These are phyloP conservation scores for Channa argus DNA, from an alignment of 2,113 vertebrate genomes.

Conservation along the genomic window DNA sequence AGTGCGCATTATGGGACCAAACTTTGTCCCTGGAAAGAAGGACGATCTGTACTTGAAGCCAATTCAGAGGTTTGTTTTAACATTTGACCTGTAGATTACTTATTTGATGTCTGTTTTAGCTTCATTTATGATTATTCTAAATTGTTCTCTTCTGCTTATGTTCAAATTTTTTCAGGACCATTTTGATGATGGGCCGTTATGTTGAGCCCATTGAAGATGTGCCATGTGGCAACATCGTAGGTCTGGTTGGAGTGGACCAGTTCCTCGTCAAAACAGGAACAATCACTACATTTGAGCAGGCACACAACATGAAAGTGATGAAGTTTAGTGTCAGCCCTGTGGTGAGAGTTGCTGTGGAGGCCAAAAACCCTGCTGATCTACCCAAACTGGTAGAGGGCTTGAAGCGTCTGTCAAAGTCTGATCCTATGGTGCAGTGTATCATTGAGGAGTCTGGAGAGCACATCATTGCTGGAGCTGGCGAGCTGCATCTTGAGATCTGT, in stretches of 20 bases:
- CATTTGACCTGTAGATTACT: neutral
- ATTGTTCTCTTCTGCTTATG: neutral
- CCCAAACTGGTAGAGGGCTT: conserved; percentile 96
- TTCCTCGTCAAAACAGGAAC: conserved; percentile 96
- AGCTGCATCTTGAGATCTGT: conserved; percentile 96
- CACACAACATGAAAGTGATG: conserved; percentile 98
- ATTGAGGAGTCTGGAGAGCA: conserved; percentile 98
- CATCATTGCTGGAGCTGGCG: conserved; percentile 94
- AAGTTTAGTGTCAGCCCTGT: conserved; percentile 98
- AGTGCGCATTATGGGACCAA: conserved; percentile 97
- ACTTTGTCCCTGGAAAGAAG: conserved; percentile 95
- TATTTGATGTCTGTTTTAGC: too few species aligned
- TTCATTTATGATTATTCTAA: too few species aligned
- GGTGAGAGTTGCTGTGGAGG: conserved; percentile 94
- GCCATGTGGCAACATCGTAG: conserved; percentile 96
- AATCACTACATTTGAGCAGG: conserved; percentile 93
- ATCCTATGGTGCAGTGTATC: conserved; percentile 99
- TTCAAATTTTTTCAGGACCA: conserved; percentile 84
- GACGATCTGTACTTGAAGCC: conserved; percentile 95
- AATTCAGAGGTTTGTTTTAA: conserved; percentile 90
- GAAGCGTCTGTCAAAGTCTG: conserved; percentile 94
- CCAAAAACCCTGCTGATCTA: conserved; percentile 93
- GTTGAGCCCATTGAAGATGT: conserved; percentile 96
- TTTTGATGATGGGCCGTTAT: conserved; percentile 98
- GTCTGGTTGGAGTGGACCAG: conserved; percentile 95